Evolutionary conservation across 2,797 vertebrate genomes (phyloP).

Genomic region (Sebastes umbrosus): DNA sequence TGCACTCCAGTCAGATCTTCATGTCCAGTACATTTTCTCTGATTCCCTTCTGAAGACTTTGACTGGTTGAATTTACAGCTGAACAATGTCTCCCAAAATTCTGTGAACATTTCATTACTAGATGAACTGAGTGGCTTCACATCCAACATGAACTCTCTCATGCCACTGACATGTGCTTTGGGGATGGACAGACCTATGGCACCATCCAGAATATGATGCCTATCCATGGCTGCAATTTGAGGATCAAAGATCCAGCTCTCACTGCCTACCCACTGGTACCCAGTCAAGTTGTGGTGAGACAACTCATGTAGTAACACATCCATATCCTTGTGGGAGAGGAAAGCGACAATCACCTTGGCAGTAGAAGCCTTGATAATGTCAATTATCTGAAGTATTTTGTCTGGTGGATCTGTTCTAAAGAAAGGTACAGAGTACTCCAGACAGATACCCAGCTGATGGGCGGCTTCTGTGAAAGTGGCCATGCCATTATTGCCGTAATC

Average conservation of each 20-base stretch:
- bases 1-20: conserved; percentile 60
- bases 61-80: conserved; percentile 52
- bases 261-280: conserved; percentile 79
- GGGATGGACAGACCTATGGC: conserved; percentile 79
- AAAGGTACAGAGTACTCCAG: conserved; percentile 74
- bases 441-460: conserved; percentile 69
- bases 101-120: conserved; percentile 59
- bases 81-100: conserved; percentile 78
- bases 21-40: conserved; percentile 62
- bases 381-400: conserved; percentile 61
- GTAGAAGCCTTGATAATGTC: conserved; percentile 66
- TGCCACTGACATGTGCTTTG: conserved; percentile 67
- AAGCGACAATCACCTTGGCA: conserved; percentile 69
- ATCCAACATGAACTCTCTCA: conserved; percentile 74
- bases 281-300: conserved; percentile 68
- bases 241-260: conserved; percentile 79
- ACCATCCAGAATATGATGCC: conserved; percentile 71
- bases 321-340: conserved; percentile 62
- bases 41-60: neutral
- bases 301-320: conserved; percentile 50
- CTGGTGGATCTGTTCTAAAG: conserved; percentile 68
- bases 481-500: conserved; percentile 78
- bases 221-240: conserved; percentile 58
- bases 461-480: conserved; percentile 62
- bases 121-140: conserved; percentile 65